Base-by-base conservation (phyloP, 2,113 vertebrate genomes). In the Oreamnos americanus region DNA sequence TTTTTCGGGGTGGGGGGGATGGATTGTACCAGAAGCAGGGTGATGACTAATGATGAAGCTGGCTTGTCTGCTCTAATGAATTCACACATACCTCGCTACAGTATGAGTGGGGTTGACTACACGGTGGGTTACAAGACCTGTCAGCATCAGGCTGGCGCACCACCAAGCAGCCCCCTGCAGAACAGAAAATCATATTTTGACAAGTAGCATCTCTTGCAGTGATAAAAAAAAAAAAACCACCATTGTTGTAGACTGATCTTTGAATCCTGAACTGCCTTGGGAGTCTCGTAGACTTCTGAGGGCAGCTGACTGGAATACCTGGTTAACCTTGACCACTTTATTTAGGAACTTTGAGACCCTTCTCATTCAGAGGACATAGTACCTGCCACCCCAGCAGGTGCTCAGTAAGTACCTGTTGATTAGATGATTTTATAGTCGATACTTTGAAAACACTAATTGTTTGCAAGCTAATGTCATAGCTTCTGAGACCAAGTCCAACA, bases 121-220 rank as follows among this genome's bases (percentile, higher is more conserved):
- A 99, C 9, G 99, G 99, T 17, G 99, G 99, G 84, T 99, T 99
- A 98, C 99, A 99, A 95, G 99, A 99, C 98, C 99, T 99, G 98
- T 99, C 99, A 97, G 99, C 99, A 87, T 99, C 99, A 60, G 99
- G 99, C 81, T 99, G 99, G 97, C 97, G 99, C 53, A 99, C 97
- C 12, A 99, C 98, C 97, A 99, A 99, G 97, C 99, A 99, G 93
- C 99, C 99, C 93, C 99, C 99, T 99, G 99, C 23, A 97, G 98
- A 97, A 98, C 74, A 99, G 94, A 99, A 99, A 98, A 98, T 97
- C 92, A 92, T 60, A 98, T 98, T 98, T 98, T 98, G 97, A 98
- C 97, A 98, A 97, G 97, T 3, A 94, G 60, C 71, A 79, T 60
- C 97, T 98, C 71, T 96, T 89, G 45, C 76, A 95, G 78, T 90